phyloP scores from a whole-genome alignment of 2,888 invertebrate genomes.

The Hesperia comma region DNA sequence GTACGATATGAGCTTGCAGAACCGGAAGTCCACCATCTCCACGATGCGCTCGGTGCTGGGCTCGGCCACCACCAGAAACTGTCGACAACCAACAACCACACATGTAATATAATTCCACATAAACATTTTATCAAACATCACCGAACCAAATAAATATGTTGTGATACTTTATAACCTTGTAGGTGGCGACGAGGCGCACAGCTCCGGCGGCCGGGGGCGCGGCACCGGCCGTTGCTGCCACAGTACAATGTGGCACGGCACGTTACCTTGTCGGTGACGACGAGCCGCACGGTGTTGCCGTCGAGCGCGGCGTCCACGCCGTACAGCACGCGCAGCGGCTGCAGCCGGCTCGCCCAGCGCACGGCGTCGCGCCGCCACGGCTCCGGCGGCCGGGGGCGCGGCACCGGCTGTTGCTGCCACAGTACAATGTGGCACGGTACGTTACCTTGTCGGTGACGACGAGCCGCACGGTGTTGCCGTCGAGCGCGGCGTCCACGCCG shows the following conservation, averaged over 20 bases:
- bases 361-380: slow-evolving; percentile 73
- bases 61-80: slow-evolving; percentile 69
- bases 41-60: slow-evolving; percentile 63
- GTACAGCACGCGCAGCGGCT: slow-evolving; percentile 55
- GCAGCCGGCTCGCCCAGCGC: slow-evolving; percentile 70
- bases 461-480: slow-evolving; percentile 55
- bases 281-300: slow-evolving; percentile 53
- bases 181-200: too few relatives aligned
- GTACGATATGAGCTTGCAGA: slow-evolving; percentile 58
- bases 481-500: slow-evolving; percentile 63
- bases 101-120: too few relatives aligned
- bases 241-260: not conserved
- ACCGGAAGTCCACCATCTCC: slow-evolving; percentile 69
- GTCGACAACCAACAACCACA: slow-evolving; percentile 16
- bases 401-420: too few relatives aligned
- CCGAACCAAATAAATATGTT: too few relatives aligned
- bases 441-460: slow-evolving; percentile 68
- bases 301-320: slow-evolving; percentile 65
- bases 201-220: too few relatives aligned
- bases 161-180: too few relatives aligned
- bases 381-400: slow-evolving; percentile 28
- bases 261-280: slow-evolving; percentile 67
- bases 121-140: too few relatives aligned
- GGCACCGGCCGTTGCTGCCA: too few relatives aligned
- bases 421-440: not conserved